Evolutionary conservation across 2,888 invertebrate species (phyloP).

Genomic region (Eupithecia abbreviata): DNA sequence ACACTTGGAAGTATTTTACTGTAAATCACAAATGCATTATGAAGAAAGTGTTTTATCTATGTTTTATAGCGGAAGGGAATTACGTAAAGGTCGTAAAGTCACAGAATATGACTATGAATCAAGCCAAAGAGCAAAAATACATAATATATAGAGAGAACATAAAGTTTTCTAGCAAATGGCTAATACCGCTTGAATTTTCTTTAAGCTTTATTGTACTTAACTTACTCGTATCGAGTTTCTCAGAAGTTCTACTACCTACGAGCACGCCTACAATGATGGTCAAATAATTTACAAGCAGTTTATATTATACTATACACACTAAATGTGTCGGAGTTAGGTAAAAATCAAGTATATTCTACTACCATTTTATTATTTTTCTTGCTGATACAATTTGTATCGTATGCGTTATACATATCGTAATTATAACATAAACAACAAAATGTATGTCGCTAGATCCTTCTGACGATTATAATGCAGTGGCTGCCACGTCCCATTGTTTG

Average conservation of each 20-base stretch:
- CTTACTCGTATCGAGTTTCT: background rate
- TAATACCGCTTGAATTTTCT: background rate
- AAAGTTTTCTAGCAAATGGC: background rate
- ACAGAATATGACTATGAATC: constrained; percentile 8
- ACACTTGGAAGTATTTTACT: constrained; percentile 7
- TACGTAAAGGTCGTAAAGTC: constrained; percentile 14
- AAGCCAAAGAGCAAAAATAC: background rate
- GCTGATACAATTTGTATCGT: background rate
- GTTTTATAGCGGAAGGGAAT: constrained; percentile 27
- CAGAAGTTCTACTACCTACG: background rate
- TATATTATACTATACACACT: background rate
- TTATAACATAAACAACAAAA: background rate
- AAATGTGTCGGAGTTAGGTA: background rate
- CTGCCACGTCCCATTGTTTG: background rate
- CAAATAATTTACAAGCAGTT: background rate
- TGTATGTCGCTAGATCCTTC: background rate
- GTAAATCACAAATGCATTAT: constrained; percentile 23
- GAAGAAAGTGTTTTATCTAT: constrained; percentile 18
- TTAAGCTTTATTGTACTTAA: background rate
- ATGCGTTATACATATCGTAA: background rate
- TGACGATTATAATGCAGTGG: background rate
- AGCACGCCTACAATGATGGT: background rate
- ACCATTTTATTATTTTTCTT: background rate
- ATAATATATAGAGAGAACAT: background rate
- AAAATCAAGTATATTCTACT: background rate